These are phyloP conservation scores for Syngnathus rostellatus DNA, from an alignment of 2,797 vertebrate genomes.

Conservation along the genomic window DNA sequence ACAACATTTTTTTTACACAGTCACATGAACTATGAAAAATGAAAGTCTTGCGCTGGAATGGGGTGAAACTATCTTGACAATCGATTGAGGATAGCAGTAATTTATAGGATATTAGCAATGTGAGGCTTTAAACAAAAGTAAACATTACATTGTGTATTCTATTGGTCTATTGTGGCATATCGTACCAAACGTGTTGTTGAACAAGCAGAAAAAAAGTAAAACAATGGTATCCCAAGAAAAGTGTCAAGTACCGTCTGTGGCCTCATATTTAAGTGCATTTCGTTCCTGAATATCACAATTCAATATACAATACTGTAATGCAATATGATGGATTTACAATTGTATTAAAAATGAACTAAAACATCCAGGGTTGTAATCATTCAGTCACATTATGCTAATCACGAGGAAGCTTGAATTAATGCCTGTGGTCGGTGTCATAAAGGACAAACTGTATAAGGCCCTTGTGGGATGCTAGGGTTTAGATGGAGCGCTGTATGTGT, in stretches of 20 bases:
- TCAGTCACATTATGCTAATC: slow-evolving; percentile 17
- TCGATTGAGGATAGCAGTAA: not conserved
- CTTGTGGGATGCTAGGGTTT: slow-evolving; percentile 60
- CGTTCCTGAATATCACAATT: not conserved
- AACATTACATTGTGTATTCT: too few relatives aligned
- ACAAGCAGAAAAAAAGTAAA: not conserved
- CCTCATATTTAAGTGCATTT: not conserved
- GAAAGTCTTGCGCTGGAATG: not conserved
- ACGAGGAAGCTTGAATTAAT: slow-evolving; percentile 28
- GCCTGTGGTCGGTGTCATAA: slow-evolving; percentile 36
- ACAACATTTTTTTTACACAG: not conserved
- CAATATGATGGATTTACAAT: not conserved
- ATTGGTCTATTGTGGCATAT: not conserved
- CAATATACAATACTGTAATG: not conserved
- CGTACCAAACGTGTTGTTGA: not conserved
- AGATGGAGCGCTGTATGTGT: slow-evolving; percentile 58
- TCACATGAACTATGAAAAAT: not conserved
- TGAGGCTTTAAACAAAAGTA: too few relatives aligned
- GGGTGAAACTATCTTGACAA: not conserved
- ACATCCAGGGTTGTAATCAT: slow-evolving; percentile 1
- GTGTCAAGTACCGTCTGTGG: not conserved
- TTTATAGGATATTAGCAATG: not conserved
- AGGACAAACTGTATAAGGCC: slow-evolving; percentile 50
- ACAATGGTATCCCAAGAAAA: not conserved
- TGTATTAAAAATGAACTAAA: too few relatives aligned